These are phyloP conservation scores for Mandrillus leucophaeus DNA, from an alignment of 2,113 vertebrate genomes.

Conservation along the genomic window DNA sequence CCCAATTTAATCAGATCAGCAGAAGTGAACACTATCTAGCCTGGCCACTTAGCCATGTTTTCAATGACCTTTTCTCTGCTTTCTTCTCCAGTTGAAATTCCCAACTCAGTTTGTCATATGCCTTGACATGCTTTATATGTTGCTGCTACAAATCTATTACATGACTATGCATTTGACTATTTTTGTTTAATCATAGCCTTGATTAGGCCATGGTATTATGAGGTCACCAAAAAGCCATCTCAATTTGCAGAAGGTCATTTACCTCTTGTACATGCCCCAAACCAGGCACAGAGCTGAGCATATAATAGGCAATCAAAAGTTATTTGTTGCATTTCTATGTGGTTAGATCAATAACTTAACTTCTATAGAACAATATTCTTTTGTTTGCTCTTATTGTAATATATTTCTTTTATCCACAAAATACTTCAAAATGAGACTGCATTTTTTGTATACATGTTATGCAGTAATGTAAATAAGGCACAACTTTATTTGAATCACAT, in stretches of 20 bases:
- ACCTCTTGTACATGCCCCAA: not conserved
- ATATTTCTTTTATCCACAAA: not conserved
- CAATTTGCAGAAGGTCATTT: not conserved
- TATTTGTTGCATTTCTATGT: not conserved
- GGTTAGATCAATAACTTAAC: not conserved
- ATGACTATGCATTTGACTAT: not conserved
- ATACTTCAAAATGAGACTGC: conserved; percentile 1
- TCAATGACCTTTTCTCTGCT: not conserved
- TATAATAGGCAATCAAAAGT: not conserved
- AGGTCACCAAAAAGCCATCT: not conserved
- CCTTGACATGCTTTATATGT: not conserved
- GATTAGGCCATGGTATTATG: not conserved
- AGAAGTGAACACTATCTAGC: not conserved
- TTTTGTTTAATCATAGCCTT: not conserved
- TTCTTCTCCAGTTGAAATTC: not conserved
- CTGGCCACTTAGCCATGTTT: not conserved
- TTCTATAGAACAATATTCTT: not conserved
- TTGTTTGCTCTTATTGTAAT: not conserved
- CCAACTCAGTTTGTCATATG: not conserved
- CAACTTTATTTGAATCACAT: not conserved
- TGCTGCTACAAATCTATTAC: not conserved
- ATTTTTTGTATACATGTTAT: not conserved
- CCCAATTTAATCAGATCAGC: not conserved
- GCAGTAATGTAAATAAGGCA: not conserved
- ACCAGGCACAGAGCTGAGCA: not conserved